phyloP scores from a whole-genome alignment of 37 sponge, comb jelly and placozoan genomes.

The Ephydatia muelleri region DNA sequence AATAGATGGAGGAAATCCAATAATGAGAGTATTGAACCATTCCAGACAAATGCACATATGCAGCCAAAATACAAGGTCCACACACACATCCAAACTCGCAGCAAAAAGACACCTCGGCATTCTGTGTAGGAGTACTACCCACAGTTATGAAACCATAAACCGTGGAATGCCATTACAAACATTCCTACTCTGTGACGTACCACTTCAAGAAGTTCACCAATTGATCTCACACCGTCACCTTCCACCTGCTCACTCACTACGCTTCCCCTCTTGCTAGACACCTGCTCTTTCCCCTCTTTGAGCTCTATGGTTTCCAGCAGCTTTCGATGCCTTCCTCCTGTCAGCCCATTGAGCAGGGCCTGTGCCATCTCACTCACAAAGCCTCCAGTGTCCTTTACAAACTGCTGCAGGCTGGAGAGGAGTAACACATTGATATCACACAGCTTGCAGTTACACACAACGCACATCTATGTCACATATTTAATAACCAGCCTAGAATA shows the following conservation, averaged over 20 bases:
- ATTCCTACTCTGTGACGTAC: neutral
- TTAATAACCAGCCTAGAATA: neutral
- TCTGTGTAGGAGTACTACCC: neutral
- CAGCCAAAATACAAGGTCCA: constrained; percentile 16
- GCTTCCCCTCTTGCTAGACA: constrained; percentile 4
- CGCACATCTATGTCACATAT: neutral
- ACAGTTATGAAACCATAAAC: neutral
- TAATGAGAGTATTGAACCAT: neutral
- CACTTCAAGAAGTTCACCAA: neutral
- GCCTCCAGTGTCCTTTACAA: constrained; percentile 73
- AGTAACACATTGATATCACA: too few species aligned
- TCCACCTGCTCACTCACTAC: neutral
- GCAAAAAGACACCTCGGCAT: neutral
- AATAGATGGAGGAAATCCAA: neutral
- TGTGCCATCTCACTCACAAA: constrained; percentile 81
- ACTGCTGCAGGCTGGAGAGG: constrained; percentile 83
- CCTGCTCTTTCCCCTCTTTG: constrained; percentile 18
- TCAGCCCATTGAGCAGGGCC: constrained; percentile 84
- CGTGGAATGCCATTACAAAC: neutral
- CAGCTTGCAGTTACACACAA: neutral
- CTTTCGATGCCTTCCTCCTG: constrained; percentile 64
- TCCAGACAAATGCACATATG: constrained; percentile 18
- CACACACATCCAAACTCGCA: neutral
- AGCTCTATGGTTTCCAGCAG: constrained; percentile 36
- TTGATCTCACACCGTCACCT: neutral